Conservation (phyloP, 2,113 vertebrate species). For the Ciconia boyciana region DNA sequence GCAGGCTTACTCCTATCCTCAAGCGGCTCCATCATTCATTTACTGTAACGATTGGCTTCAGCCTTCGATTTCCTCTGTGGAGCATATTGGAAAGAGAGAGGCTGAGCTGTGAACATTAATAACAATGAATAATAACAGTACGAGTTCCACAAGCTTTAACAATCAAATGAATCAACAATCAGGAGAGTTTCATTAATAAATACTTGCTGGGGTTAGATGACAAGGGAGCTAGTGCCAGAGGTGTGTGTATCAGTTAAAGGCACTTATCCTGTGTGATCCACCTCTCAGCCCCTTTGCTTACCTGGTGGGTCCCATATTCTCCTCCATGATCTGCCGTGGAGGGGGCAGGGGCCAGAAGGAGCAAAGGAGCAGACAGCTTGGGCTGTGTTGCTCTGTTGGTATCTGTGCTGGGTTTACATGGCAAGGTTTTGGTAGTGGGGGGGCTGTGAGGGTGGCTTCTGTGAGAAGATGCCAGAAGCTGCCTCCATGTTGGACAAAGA, state of each 20-base stretch:
- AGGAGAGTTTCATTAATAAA: slow-evolving; percentile 29
- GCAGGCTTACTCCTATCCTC: background rate
- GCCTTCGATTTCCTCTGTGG: slow-evolving; percentile 47
- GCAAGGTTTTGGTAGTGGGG: background rate
- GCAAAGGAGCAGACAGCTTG: background rate
- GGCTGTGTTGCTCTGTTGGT: background rate
- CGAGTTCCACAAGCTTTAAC: slow-evolving; percentile 42
- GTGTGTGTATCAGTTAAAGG: background rate
- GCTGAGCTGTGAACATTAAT: slow-evolving; percentile 46
- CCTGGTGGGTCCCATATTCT: background rate
- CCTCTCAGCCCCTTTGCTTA: background rate
- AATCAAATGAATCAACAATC: slow-evolving; percentile 47
- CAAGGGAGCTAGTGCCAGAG: background rate
- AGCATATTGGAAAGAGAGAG: slow-evolving; percentile 33
- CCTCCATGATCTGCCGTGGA: background rate
- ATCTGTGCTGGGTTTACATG: background rate
- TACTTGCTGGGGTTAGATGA: background rate
- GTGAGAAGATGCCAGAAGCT: background rate
- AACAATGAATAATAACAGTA: slow-evolving; percentile 48
- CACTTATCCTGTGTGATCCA: background rate
- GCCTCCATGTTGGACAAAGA: background rate
- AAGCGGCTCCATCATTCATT: slow-evolving; percentile 23
- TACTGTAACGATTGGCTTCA: slow-evolving; percentile 16
- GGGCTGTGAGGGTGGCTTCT: background rate
- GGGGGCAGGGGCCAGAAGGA: background rate